Evolutionary conservation across 2,797 vertebrate species (phyloP).

Genomic region (Pitangus sulphuratus): DNA sequence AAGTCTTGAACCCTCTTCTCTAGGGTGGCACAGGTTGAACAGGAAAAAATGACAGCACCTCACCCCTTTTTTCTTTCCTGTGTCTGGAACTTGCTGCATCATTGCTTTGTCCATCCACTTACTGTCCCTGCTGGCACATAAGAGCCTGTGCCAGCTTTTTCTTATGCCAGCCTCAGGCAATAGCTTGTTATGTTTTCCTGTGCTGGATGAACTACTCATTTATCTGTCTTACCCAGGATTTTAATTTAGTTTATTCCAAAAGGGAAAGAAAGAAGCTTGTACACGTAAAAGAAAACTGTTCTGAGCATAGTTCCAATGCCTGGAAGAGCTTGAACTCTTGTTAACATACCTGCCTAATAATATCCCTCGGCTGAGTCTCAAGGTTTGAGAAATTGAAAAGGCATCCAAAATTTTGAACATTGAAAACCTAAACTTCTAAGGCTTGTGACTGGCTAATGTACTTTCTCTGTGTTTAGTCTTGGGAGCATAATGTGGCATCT

Average conservation of each 20-base stretch:
- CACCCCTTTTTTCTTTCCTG: neutral
- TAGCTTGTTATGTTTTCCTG: neutral
- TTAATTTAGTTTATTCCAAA: slow-evolving; percentile 1
- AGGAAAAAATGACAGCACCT: neutral
- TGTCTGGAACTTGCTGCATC: neutral
- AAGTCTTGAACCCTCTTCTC: neutral
- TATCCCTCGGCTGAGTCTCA: neutral
- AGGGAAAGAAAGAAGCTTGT: neutral
- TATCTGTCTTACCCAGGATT: neutral
- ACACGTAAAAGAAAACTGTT: neutral
- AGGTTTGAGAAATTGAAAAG: neutral
- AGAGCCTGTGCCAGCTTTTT: neutral
- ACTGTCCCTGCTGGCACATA: neutral
- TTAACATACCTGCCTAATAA: neutral
- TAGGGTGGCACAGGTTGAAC: neutral
- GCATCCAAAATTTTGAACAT: neutral
- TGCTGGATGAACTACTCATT: neutral
- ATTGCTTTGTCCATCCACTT: neutral
- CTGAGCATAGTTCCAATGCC: neutral
- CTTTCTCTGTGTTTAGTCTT: neutral
- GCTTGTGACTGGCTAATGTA: neutral
- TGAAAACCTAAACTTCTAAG: neutral
- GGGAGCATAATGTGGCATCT: neutral
- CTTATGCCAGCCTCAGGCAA: neutral
- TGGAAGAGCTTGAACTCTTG: neutral